These are phyloP conservation scores for Elephas maximus DNA, from an alignment of 2,113 vertebrate genomes.

Conservation along the genomic window DNA sequence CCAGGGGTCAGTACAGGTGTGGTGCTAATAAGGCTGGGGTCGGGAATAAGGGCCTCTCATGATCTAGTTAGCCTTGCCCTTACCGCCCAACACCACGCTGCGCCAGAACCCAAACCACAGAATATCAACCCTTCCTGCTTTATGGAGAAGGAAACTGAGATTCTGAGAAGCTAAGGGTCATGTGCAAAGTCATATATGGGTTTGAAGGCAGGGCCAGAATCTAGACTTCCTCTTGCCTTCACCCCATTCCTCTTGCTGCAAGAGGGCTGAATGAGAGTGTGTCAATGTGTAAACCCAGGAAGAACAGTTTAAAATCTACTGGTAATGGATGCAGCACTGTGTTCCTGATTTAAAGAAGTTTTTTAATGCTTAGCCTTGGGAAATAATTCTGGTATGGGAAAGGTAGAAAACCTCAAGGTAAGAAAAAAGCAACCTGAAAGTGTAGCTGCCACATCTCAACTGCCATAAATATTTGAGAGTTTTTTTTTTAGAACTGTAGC, in stretches of 20 bases:
- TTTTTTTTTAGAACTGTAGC: not conserved
- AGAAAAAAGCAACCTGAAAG: not conserved
- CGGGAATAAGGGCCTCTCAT: not conserved
- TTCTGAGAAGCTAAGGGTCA: not conserved
- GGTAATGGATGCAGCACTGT: no score
- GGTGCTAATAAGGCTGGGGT: not conserved
- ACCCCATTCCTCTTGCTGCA: not conserved
- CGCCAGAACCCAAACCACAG: not conserved
- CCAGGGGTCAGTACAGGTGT: rapidly evolving
- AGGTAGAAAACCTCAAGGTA: not conserved
- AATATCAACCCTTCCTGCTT: not conserved
- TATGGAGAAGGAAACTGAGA: not conserved
- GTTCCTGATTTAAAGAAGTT: not conserved
- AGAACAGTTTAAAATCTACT: not conserved
- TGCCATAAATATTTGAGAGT: not conserved
- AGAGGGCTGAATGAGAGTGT: not conserved
- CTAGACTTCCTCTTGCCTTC: not conserved
- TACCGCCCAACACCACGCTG: no score
- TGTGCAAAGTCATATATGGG: not conserved
- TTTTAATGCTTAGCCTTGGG: not conserved
- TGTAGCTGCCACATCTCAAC: not conserved
- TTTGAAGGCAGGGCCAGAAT: not conserved
- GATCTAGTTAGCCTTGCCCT: not conserved
- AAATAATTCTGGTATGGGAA: not conserved
- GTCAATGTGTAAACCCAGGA: not conserved